phyloP scores from a whole-genome alignment of 1,140 invertebrate genomes.

The Eumeta japonica region DNA sequence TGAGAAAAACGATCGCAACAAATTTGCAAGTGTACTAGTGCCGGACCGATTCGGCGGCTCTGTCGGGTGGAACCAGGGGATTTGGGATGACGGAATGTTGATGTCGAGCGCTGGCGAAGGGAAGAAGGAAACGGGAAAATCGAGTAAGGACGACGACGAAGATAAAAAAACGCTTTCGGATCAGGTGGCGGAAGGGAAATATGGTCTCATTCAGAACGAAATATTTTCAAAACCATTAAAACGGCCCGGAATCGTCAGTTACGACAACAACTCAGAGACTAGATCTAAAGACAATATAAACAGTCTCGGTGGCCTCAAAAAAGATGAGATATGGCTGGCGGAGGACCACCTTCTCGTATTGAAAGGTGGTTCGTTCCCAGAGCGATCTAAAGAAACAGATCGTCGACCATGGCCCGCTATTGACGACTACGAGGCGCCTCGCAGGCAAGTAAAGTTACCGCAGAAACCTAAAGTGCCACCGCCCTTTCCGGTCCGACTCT shows the following conservation, averaged over 20 bases:
- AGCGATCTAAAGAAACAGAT: conserved; percentile 45
- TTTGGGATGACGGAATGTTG: conserved; percentile 67
- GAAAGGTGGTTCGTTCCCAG: conserved; percentile 71
- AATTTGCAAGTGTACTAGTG: conserved; percentile 43
- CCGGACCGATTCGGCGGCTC: conserved; percentile 49
- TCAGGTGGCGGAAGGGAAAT: conserved; percentile 85
- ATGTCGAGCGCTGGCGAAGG: conserved; percentile 67
- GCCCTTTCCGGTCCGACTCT: conserved; percentile 84
- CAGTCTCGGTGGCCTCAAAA: conserved; percentile 76
- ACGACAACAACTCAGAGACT: conserved; percentile 73
- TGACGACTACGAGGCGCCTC: conserved; percentile 77
- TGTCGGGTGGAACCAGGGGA: conserved; percentile 56
- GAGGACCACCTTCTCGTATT: conserved; percentile 84
- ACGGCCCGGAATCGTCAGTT: conserved; percentile 78
- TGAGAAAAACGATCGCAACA: conserved; percentile 40
- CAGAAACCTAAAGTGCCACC: conserved; percentile 75
- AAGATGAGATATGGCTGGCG: conserved; percentile 85
- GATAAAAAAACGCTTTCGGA: conserved; percentile 79
- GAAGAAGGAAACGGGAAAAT: conserved; percentile 54
- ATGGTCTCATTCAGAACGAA: conserved; percentile 84
- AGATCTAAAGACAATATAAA: conserved; percentile 71
- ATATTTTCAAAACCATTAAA: conserved; percentile 67
- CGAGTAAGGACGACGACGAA: conserved; percentile 67
- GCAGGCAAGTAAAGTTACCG: conserved; percentile 76
- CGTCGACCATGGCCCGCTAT: conserved; percentile 71